phyloP scores from a whole-genome alignment of 2,888 invertebrate species.

The Lacanobia wlatinum region DNA sequence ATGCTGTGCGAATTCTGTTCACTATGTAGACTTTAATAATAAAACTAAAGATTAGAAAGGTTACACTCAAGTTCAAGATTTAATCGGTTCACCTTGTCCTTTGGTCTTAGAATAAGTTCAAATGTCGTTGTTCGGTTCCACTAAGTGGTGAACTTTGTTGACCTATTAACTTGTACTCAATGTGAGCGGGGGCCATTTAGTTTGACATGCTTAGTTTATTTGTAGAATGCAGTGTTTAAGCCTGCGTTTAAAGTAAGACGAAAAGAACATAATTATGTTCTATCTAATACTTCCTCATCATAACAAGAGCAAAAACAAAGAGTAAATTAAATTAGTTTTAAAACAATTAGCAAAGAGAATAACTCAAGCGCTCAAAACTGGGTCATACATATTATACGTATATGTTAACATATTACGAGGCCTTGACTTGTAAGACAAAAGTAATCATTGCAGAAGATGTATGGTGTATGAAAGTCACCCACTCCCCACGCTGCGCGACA shows the following conservation, averaged over 20 bases:
- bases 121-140: conserved; percentile 26
- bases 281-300: conserved; percentile 21
- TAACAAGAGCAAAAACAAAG: conserved; percentile 26
- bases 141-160: conserved; percentile 35
- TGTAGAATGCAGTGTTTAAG: not conserved
- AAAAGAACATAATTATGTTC: not conserved
- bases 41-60: conserved; percentile 56
- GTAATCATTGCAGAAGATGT: conserved; percentile 65
- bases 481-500: not conserved
- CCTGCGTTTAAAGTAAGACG: not conserved
- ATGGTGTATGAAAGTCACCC: conserved; percentile 50
- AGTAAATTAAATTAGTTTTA: conserved; percentile 23
- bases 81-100: conserved; percentile 57
- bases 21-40: conserved; percentile 6
- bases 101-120: conserved; percentile 41
- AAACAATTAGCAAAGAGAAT: conserved; percentile 42
- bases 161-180: conserved; percentile 17
- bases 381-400: conserved; percentile 50
- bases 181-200: not conserved
- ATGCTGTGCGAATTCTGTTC: not conserved
- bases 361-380: conserved; percentile 49
- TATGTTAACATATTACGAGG: conserved; percentile 47
- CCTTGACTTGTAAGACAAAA: conserved; percentile 69
- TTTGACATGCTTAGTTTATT: not conserved
- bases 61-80: conserved; percentile 65